Evolutionary conservation across 2,797 vertebrate species (phyloP).

Genomic region (Aplochiton taeniatus): DNA sequence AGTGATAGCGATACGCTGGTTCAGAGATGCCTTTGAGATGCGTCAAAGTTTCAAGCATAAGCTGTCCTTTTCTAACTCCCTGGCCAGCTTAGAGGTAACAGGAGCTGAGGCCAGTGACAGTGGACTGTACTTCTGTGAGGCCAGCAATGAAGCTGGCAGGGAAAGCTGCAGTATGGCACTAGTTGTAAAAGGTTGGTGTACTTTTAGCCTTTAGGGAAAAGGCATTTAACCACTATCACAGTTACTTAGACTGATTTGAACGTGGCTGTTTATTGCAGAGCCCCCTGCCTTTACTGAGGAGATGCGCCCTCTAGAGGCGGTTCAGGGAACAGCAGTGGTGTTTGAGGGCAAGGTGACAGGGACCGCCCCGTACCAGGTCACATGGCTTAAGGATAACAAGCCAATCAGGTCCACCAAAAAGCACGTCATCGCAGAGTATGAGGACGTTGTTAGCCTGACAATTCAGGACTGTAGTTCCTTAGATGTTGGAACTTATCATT

Average conservation of each 20-base stretch:
- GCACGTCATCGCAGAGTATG: conserved; percentile 72
- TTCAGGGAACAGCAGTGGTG: conserved; percentile 79
- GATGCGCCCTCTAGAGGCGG: conserved; percentile 77
- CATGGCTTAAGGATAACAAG: conserved; percentile 87
- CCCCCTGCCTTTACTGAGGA: conserved; percentile 83
- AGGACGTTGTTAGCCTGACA: conserved; percentile 79
- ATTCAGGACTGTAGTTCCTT: conserved; percentile 81
- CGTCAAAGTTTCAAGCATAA: conserved; percentile 75
- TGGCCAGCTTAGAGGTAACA: conserved; percentile 82
- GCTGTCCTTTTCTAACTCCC: conserved; percentile 78
- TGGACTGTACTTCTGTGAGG: conserved; percentile 87
- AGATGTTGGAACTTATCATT: conserved; percentile 86
- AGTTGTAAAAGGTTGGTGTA: conserved; percentile 89
- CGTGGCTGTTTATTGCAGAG: conserved; percentile 74
- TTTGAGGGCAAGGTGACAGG: conserved; percentile 84
- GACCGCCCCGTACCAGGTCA: conserved; percentile 84
- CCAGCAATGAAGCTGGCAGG: conserved; percentile 84
- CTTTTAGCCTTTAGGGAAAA: neutral
- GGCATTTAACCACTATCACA: neutral
- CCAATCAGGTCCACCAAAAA: conserved; percentile 86
- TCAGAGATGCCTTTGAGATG: conserved; percentile 85
- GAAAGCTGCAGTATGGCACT: conserved; percentile 86
- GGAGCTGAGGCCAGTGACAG: conserved; percentile 78
- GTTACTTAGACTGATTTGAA: conserved; percentile 8
- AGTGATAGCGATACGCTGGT: conserved; percentile 85